Conservation (phyloP, 2,113 vertebrate genomes). For the Aix galericulata region DNA sequence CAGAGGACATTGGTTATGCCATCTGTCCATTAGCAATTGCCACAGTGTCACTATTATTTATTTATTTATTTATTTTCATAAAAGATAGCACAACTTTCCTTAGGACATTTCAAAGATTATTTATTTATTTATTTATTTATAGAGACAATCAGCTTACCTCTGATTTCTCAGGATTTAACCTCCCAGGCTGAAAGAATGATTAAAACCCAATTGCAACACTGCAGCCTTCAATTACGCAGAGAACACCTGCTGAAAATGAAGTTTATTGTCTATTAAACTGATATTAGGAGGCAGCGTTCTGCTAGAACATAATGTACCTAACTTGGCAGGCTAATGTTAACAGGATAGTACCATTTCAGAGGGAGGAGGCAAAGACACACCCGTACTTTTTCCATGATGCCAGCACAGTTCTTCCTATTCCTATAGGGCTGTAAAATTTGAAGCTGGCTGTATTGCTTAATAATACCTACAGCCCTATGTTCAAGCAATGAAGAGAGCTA, state of each 20-base stretch:
- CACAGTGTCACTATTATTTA: neutral
- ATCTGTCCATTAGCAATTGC: neutral
- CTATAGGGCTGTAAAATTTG: neutral
- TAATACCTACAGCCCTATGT: neutral
- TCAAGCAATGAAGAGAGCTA: neutral
- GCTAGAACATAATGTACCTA: constrained; percentile 25
- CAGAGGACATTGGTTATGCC: neutral
- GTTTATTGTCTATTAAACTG: constrained; percentile 4
- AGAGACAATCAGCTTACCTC: neutral
- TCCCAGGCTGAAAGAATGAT: neutral
- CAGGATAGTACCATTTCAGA: constrained; percentile 28
- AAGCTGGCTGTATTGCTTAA: neutral
- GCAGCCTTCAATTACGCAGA: neutral
- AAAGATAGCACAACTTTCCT: neutral
- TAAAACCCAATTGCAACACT: neutral
- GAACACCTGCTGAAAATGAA: constrained; percentile 1
- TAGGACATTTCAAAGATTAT: neutral
- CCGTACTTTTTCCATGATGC: neutral
- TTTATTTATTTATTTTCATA: neutral
- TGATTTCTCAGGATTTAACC: neutral
- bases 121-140: too few relatives aligned
- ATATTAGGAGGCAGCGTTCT: neutral
- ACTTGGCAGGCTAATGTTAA: constrained; percentile 25
- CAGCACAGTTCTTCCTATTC: neutral
- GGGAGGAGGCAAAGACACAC: constrained; percentile 29